Evolutionary conservation across 2,797 vertebrate species (phyloP), one percentile per base, ranked within the genome.

Genomic region (Oophaga sylvatica): DNA sequence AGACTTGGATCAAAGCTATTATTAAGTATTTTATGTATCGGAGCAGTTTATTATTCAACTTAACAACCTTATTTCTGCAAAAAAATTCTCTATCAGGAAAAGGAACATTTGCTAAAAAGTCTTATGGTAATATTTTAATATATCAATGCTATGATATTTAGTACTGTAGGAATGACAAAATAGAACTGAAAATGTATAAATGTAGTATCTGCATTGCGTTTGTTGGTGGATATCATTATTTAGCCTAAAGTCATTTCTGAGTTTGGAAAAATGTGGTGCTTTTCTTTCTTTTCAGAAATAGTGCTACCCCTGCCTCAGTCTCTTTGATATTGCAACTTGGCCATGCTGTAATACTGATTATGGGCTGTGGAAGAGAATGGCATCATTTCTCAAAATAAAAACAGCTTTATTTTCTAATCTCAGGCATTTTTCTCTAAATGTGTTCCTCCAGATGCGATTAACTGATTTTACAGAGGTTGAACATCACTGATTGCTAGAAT

Each of bases 1-100:
- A 92, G 92, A 20, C 92, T 92, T 26, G 91, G 88, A 35, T 90
- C 88, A 73, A 89, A 94, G 81, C 92, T 95, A 5, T 87, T 95
- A 17, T 89, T 95, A 80, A 94, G 94, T 22, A 93, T 93, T 0
- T 90, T 95, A 16, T 92, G 90, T 7, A 91, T 87, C 17, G 91
- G 91, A 5, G 91, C 82, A 19, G 81, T 91, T 65, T 91, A 3
- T 76, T 94, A 5, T 26, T 93, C 48, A 53, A 53, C 56, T 80
- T 95, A 78, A 91, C 90, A 76, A 26, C 26, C 26, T 26, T 26
- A 91, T 94, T 84, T 90, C 91, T 45, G 89, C 93, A 8, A 91
- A 93, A 82, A 26, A 95, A 68, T 90, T 94, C n/a, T 87, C 93
- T 0, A 94, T 88, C 41, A 90, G 90, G 82, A 3, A 83, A 79